A percentile compares a stretch with the other conserved stretches of the same genome.
These are phyloP conservation scores for Cyprinella venusta DNA, from an alignment of 2,797 vertebrate species.

Conservation along the genomic window DNA sequence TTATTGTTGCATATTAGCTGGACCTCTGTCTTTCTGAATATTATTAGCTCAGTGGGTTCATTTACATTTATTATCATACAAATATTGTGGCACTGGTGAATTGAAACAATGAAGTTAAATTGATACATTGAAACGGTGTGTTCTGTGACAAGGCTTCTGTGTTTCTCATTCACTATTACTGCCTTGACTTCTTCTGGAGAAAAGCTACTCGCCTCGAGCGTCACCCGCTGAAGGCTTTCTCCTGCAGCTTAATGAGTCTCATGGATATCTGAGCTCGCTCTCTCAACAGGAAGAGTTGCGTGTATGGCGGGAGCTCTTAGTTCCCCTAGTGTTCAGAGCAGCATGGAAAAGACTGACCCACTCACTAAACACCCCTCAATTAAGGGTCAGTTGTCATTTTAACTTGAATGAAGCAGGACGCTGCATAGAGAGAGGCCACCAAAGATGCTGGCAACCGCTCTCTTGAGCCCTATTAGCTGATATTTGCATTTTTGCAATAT, in stretches of 20 bases:
- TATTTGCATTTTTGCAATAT: background rate
- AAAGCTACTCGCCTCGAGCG: constrained; percentile 56
- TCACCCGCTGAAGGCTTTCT: constrained; percentile 59
- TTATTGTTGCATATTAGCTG: background rate
- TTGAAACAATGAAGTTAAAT: background rate
- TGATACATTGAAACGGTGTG: background rate
- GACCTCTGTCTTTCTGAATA: background rate
- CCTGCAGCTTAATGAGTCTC: constrained; percentile 59
- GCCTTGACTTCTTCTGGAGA: constrained; percentile 27
- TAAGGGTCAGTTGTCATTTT: constrained; percentile 84
- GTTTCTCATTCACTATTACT: constrained; percentile 2
- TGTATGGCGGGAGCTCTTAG: constrained; percentile 72
- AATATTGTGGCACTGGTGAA: background rate
- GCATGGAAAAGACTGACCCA: constrained; percentile 78
- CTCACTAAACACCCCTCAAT: constrained; percentile 80
- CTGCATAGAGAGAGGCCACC: constrained; percentile 83
- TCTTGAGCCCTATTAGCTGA: constrained; percentile 6
- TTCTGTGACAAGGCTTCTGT: background rate
- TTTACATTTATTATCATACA: background rate
- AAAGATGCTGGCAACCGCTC: constrained; percentile 77
- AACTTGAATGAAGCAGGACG: constrained; percentile 77
- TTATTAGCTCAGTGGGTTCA: background rate
- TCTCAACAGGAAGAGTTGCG: constrained; percentile 78
- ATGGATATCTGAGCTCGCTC: constrained; percentile 70
- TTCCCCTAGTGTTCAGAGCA: constrained; percentile 67